Conservation (phyloP, 2,797 vertebrate species). For the Acrossocheilus wenchowensis region DNA sequence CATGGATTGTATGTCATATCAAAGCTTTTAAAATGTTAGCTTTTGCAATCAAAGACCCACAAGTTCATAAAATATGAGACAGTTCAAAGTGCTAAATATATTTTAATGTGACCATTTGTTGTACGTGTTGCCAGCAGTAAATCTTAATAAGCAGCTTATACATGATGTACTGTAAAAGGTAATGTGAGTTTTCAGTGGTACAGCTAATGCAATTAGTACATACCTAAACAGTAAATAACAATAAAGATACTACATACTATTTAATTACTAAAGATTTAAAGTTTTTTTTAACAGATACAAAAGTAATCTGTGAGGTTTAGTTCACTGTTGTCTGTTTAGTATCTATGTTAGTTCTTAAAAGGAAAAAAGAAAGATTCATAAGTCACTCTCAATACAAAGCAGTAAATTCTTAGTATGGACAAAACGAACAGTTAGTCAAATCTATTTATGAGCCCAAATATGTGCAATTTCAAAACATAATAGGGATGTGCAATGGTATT, state of each 20-base stretch:
- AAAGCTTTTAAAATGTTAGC: slow-evolving; percentile 18
- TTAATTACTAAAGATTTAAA: not conserved
- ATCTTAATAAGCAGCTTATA: slow-evolving; percentile 8
- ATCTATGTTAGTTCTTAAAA: slow-evolving; percentile 11
- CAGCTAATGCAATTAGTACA: not conserved
- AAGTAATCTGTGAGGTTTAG: not conserved
- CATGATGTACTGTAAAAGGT: not conserved
- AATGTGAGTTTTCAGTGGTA: not conserved
- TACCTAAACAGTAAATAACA: slow-evolving; percentile 7
- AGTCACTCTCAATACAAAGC: not conserved
- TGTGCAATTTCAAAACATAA: slow-evolving; percentile 3
- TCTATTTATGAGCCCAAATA: slow-evolving; percentile 10
- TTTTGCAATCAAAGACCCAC: not conserved
- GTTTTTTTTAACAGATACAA: not conserved
- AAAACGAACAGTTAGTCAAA: slow-evolving; percentile 10
- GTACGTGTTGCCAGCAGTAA: not conserved
- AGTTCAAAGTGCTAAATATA: slow-evolving; percentile 9
- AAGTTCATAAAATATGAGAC: not conserved
- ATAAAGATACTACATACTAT: not conserved
- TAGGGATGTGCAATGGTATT: not conserved
- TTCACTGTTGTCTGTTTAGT: slow-evolving; percentile 5
- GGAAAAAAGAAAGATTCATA: not conserved
- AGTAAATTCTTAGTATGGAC: not conserved
- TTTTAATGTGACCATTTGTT: slow-evolving; percentile 6
- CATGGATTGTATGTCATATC: not conserved